Evolutionary conservation across 2,113 vertebrate genomes (phyloP).

Genomic region (Microcebus ravelobensis): DNA sequence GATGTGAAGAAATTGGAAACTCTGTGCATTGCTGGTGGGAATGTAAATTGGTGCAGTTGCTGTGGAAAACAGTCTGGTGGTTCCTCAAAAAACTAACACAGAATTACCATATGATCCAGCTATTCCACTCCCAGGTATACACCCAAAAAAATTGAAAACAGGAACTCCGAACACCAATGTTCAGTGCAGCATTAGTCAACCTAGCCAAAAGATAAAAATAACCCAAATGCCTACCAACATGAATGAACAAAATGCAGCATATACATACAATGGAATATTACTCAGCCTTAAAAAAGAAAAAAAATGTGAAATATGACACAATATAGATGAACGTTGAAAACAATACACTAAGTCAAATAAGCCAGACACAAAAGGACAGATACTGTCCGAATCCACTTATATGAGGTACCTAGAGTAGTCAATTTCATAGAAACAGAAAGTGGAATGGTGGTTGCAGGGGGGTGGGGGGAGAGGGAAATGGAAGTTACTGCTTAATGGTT

Average conservation of each 20-base stretch:
- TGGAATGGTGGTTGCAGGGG: accelerated
- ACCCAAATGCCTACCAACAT: background rate
- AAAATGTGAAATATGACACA: no score
- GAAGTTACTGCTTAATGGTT: accelerated
- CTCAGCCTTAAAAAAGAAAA: background rate
- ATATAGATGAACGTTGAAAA: background rate
- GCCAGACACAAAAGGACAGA: background rate
- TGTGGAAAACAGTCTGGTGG: background rate
- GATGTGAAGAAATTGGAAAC: background rate
- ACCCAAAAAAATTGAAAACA: no score
- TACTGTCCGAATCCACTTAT: accelerated
- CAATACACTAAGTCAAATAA: background rate
- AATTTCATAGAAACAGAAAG: accelerated
- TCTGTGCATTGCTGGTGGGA: background rate
- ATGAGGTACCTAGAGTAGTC: accelerated
- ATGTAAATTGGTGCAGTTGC: accelerated
- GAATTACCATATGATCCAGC: background rate
- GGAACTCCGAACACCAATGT: background rate
- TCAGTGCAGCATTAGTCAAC: background rate
- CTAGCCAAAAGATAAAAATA: background rate
- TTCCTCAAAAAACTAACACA: background rate
- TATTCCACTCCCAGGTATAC: accelerated
- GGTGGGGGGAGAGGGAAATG: accelerated
- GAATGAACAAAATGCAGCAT: accelerated
- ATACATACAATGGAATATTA: accelerated